These are phyloP conservation scores for Oligia fasciuncula DNA, from an alignment of 2,888 invertebrate species.

Conservation along the genomic window DNA sequence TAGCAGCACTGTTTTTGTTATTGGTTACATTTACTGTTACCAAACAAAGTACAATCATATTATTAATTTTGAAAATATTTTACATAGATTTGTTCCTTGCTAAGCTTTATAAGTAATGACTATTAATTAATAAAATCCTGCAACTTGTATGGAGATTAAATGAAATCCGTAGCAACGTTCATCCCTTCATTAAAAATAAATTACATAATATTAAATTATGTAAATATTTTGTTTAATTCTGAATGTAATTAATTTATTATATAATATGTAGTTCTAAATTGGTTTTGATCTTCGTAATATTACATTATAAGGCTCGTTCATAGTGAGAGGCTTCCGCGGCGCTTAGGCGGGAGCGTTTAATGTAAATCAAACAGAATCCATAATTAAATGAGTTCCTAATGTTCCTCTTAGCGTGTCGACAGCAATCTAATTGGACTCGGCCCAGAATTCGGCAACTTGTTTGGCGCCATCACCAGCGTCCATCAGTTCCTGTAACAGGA, in stretches of 20 bases:
- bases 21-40: neutral
- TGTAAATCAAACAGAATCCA: neutral
- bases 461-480: too few species aligned
- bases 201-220: neutral
- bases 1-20: neutral
- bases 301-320: conserved; percentile 5
- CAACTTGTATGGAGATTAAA: neutral
- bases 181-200: conserved; percentile 5
- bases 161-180: neutral
- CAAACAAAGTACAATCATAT: neutral
- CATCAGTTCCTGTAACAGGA: too few species aligned
- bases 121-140: neutral
- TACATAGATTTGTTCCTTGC: neutral
- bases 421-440: too few species aligned
- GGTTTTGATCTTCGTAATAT: conserved; percentile 34
- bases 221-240: conserved; percentile 32
- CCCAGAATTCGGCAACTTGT: too few species aligned
- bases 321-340: neutral
- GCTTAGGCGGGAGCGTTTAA: neutral
- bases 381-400: too few species aligned
- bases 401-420: too few species aligned
- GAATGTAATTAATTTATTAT: conserved; percentile 24
- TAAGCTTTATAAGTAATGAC: neutral
- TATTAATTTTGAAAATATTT: neutral
- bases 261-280: conserved; percentile 26